phyloP scores from a whole-genome alignment of 2,797 vertebrate genomes.

The Garrulus glandarius region DNA sequence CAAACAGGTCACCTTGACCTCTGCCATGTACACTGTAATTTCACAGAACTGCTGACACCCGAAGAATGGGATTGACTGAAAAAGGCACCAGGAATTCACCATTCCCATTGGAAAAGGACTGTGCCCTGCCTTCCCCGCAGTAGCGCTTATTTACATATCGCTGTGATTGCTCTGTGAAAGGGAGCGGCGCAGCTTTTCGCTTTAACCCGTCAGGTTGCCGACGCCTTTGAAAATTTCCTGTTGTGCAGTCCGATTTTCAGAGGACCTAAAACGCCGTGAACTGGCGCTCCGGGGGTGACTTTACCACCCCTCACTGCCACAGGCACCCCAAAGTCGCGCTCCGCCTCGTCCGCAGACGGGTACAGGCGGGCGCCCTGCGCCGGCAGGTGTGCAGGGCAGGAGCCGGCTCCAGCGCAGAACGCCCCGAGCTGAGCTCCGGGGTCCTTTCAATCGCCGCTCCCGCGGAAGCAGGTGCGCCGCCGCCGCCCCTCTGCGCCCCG shows the following conservation, averaged over 20 bases:
- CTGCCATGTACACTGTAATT: not conserved
- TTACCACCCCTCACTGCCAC: accelerated
- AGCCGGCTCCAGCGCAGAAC: not conserved
- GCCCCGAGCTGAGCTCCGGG: not conserved
- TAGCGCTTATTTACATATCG: not conserved
- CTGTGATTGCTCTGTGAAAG: not conserved
- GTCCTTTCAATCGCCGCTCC: accelerated
- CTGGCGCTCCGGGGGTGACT: accelerated
- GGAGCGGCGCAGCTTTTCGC: not conserved
- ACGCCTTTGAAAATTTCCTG: not conserved
- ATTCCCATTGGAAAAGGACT: not conserved
- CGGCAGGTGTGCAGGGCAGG: not conserved
- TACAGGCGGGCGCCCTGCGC: accelerated
- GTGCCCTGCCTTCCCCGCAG: not conserved
- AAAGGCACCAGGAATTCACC: not conserved
- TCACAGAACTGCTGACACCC: not conserved
- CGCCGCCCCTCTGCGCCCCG: not conserved
- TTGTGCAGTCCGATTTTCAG: accelerated
- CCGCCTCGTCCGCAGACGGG: accelerated
- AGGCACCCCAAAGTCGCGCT: accelerated
- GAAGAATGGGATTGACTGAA: not conserved
- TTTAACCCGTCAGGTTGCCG: not conserved
- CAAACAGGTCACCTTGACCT: slow-evolving; percentile 21
- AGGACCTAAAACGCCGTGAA: accelerated
- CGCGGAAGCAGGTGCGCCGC: not conserved